Evolutionary conservation across 2,797 vertebrate genomes (phyloP).

Genomic region (Pristis pectinata): DNA sequence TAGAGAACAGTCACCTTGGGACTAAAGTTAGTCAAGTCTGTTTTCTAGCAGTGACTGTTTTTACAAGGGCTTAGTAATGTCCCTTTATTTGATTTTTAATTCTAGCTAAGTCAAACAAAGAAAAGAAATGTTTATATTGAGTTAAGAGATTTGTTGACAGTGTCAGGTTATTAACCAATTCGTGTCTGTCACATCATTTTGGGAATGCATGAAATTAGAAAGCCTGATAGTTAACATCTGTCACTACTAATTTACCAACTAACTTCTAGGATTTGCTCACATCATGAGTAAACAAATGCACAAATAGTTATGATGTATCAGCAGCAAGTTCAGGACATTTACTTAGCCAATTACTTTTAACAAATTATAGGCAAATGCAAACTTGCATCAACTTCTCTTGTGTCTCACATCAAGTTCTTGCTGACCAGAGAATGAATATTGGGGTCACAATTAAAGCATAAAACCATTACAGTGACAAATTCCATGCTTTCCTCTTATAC

Average conservation of each 20-base stretch:
- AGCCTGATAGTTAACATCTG: neutral
- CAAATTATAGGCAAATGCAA: constrained; percentile 70
- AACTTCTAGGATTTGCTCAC: neutral
- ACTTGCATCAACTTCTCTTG: neutral
- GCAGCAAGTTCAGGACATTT: neutral
- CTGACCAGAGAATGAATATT: neutral
- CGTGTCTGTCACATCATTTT: neutral
- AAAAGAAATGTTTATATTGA: neutral
- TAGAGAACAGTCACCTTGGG: too few relatives aligned
- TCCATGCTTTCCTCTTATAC: constrained; percentile 43
- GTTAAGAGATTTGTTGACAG: neutral
- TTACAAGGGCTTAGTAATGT: neutral
- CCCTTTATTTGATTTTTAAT: neutral
- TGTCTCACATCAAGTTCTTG: neutral
- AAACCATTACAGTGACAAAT: neutral
- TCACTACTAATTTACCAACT: neutral
- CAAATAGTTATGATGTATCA: neutral
- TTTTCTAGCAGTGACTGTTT: neutral
- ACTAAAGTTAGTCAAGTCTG: neutral
- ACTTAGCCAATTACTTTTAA: constrained; percentile 27
- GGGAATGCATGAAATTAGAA: neutral
- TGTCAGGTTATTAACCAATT: neutral
- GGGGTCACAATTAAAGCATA: neutral
- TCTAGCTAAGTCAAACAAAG: neutral
- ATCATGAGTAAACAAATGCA: neutral